phyloP scores from a whole-genome alignment of 2,797 vertebrate genomes.

The Crypturellus tataupa region DNA sequence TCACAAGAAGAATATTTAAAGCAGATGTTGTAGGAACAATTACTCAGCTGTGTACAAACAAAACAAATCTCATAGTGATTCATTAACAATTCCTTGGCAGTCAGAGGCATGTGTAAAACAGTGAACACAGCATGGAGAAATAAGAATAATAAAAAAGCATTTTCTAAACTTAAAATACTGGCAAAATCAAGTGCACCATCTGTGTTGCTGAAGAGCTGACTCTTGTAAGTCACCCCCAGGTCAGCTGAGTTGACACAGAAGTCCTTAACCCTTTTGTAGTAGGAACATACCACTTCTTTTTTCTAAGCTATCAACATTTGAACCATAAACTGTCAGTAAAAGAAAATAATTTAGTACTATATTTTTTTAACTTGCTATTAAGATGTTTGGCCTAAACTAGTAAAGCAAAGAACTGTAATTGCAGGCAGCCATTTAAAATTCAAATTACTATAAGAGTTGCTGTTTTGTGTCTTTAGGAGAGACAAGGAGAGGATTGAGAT shows the following conservation, averaged over 20 bases:
- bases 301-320: neutral
- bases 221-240: constrained; percentile 71
- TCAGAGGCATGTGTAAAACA: constrained; percentile 73
- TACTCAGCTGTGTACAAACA: constrained; percentile 80
- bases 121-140: constrained; percentile 72
- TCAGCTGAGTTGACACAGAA: constrained; percentile 32
- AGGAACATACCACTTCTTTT: neutral
- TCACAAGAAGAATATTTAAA: constrained; percentile 64
- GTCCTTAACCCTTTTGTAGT: constrained; percentile 44
- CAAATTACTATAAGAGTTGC: neutral
- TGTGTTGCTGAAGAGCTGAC: constrained; percentile 71
- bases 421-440: neutral
- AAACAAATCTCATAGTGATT: constrained; percentile 78
- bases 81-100: constrained; percentile 81
- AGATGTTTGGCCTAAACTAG: neutral
- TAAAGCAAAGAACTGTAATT: neutral
- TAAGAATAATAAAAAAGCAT: constrained; percentile 42
- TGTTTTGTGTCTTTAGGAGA: neutral
- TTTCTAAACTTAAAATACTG: constrained; percentile 67
- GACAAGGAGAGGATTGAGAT: constrained; percentile 14
- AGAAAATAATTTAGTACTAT: neutral
- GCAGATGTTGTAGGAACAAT: constrained; percentile 79
- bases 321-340: neutral
- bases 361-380: neutral
- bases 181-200: constrained; percentile 72